Evolutionary conservation across 2,797 vertebrate species (phyloP).

Genomic region (Passerculus sandwichensis): DNA sequence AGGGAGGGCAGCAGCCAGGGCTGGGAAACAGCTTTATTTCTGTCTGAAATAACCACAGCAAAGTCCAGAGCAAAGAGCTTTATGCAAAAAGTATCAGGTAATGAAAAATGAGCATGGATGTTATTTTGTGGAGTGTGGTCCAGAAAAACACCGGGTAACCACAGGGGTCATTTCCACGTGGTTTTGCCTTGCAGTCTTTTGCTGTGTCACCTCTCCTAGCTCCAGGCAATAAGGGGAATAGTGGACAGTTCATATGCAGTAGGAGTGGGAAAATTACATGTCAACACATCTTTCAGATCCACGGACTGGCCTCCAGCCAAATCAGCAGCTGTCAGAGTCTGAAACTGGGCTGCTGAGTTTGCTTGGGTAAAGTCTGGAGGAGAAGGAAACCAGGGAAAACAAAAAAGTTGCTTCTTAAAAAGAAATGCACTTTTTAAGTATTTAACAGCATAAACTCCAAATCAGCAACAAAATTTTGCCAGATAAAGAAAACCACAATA

Average conservation of each 20-base stretch:
- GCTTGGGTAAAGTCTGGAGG: background rate
- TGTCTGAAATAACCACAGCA: background rate
- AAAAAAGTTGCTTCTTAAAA: background rate
- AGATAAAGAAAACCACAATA: background rate
- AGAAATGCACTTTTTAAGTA: accelerated
- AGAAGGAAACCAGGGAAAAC: background rate
- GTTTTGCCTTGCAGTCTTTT: background rate
- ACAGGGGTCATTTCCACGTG: accelerated
- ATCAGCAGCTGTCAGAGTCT: background rate
- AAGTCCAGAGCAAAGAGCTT: background rate
- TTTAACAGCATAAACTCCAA: background rate
- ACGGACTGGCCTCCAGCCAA: background rate
- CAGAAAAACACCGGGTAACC: background rate
- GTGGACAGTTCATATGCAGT: background rate
- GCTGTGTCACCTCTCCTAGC: background rate
- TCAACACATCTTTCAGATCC: background rate
- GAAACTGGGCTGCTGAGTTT: background rate
- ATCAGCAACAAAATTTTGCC: background rate
- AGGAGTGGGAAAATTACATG: background rate
- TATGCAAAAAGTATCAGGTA: background rate
- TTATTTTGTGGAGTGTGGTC: background rate
- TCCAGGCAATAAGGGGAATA: background rate
- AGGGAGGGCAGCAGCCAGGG: background rate
- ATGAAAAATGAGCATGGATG: accelerated
- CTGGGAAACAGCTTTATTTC: background rate